Evolutionary conservation across 1,140 invertebrate genomes (phyloP), one percentile per base, ranked within the genome.

Genomic region (Chlorops oryzae): DNA sequence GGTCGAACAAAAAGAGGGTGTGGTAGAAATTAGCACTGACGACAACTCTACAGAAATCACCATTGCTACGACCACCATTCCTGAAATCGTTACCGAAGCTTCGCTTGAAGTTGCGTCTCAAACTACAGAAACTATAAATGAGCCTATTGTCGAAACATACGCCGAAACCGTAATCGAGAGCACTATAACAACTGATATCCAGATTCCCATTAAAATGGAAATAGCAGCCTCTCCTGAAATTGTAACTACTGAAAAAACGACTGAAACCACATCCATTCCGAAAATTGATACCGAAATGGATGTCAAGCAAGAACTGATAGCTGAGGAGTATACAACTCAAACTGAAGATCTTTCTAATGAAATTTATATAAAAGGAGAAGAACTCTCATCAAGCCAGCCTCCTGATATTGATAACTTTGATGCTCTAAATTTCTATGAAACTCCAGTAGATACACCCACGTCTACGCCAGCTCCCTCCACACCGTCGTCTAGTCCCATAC

Each of bases 391-490:
- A 23, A 27, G 41, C 32, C 18, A 21, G 23, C 9, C 12, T 12
- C 27, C 23, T 10, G 17, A 18, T 18, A 52, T 39, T 39, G 6
- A 12, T 24, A 1, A 27, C 5, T 28, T 49, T 3, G 18, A 47
- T 38, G 35, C 45, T 20, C 44, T n/a, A n/a, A n/a, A n/a, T n/a
- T n/a, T n/a, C n/a, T n/a, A 50, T 21, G 55, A 57, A 9, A 65
- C 61, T 6, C 61, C 65, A 0, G 57, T 53, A 3, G 52, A 51
- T 15, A 48, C 22, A 7, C 46, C 27, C 15, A 40, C 38, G 4
- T 18, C 34, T 3, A 59, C 52, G 21, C 51, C 51, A 22, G 39
- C 46, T 37, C 27, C 35, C n/a, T 48, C 46, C 2, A 46, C 51
- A 12, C 51, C 51, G 13, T 41, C 51, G 2, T 44, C 48, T 34